A percentile compares a stretch with the other conserved stretches of the same genome.
Conservation (phyloP, 2,113 vertebrate genomes). For the Geothlypis trichas region DNA sequence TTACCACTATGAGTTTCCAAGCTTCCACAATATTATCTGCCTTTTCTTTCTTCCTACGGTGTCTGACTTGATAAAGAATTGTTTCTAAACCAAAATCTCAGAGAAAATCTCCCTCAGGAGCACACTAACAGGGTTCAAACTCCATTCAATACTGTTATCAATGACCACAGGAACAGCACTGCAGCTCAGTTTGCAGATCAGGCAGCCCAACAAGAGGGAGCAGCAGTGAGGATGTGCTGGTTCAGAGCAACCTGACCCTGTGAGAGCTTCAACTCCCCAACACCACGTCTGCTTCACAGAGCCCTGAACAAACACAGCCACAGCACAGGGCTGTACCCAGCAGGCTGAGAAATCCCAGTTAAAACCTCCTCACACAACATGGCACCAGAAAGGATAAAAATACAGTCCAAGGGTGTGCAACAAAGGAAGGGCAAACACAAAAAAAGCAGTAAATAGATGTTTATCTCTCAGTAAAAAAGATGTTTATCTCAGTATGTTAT, state of each 20-base stretch:
- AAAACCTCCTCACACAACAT: background rate
- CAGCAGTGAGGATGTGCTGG: background rate
- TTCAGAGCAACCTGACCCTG: background rate
- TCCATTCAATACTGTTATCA: background rate
- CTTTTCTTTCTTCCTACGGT: accelerated
- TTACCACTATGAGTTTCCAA: background rate
- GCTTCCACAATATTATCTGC: background rate
- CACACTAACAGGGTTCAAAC: background rate
- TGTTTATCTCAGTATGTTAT: background rate
- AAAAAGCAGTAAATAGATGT: background rate
- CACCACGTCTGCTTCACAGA: background rate
- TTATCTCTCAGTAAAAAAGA: background rate
- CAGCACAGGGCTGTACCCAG: background rate
- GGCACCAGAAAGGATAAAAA: background rate
- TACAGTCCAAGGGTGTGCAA: background rate
- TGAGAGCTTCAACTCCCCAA: background rate
- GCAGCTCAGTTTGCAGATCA: background rate
- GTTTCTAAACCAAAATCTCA: background rate
- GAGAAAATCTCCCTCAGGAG: background rate
- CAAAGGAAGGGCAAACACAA: background rate
- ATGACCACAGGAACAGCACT: background rate
- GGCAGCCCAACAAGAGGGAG: background rate
- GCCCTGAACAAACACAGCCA: background rate
- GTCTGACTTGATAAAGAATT: background rate
- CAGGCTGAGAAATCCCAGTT: background rate